Evolutionary conservation across 2,113 vertebrate species (phyloP).

Genomic region (Eublepharis macularius): DNA sequence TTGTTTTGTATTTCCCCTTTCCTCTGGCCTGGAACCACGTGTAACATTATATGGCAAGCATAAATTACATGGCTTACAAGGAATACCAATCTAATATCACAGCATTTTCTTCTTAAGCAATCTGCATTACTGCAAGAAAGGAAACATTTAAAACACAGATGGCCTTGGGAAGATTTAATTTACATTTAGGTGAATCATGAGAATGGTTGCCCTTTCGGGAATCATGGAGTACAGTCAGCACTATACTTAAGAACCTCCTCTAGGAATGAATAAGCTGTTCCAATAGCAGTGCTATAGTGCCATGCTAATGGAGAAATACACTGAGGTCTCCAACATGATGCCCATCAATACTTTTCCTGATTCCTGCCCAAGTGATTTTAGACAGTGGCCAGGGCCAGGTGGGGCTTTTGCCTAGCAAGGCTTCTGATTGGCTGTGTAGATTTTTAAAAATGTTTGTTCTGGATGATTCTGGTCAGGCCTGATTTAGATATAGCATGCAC

Average conservation of each 20-base stretch:
- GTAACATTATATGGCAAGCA: neutral
- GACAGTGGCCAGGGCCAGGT: too few species aligned
- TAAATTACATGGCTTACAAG: neutral
- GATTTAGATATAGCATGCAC: too few species aligned
- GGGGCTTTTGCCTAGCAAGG: too few species aligned
- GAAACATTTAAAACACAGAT: neutral
- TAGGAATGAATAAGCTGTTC: conserved; percentile 9
- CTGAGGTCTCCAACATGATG: too few species aligned
- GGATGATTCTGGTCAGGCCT: too few species aligned
- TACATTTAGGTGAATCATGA: neutral
- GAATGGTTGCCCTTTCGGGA: neutral
- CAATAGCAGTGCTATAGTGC: neutral
- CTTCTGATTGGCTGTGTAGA: too few species aligned
- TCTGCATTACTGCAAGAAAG: neutral
- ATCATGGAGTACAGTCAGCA: neutral
- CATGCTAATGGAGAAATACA: neutral
- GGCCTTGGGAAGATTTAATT: neutral
- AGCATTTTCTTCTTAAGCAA: neutral
- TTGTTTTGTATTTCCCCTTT: neutral
- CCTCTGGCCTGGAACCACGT: neutral
- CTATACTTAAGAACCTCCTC: neutral
- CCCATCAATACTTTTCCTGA: too few species aligned
- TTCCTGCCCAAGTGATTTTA: too few species aligned
- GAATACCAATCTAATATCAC: neutral
- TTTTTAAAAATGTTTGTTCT: too few species aligned